Base-by-base conservation (phyloP, 2,113 vertebrate species). In the Paramormyrops kingsleyae region DNA sequence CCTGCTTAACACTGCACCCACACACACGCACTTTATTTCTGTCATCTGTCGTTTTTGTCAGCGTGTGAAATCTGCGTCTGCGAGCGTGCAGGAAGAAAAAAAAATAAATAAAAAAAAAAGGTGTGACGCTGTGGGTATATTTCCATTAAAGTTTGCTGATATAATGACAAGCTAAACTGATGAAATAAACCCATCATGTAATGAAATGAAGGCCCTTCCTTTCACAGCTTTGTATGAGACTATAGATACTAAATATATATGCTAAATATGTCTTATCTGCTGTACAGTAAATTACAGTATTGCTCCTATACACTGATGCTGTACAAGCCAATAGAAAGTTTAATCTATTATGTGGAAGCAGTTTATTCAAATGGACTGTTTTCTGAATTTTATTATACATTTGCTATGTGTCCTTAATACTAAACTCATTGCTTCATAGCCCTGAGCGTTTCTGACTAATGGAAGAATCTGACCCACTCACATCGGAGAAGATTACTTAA, bases 41-140 rank as follows among this genome's bases (percentile, higher is more conserved):
- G 49, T 87, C 86, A 53, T 87, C 86, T 56, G 50, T 50, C 47
- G 83, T 86, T 47, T 87, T 42, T 87, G 86, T 87, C 86, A 87
- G 50, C 86, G 15, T 53, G 50, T 53, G 86, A 87, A 56, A 87
- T 56, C 86, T 27, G 27, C 50, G 24, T 53, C 27, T 53, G n/a
- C 0, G 85, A 31, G 50, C 27, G 50, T 53, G 44, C 83, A 24
- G 70, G 70, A 35, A 80, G 35, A 7, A 19, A 39, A 42, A 74
- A 42, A 31, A 62, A 66, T 10, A 66, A 19, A 44, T 19, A 12
- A 4, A 4, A 84, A 31, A 17, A 87, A 87, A 87, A 87, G 49
- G 50, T 53, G 31, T 46, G 49, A 87, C 49, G 31, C 5, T 19
- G 49, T 87, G 49, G 50, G 31, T 87, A 15, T 21, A 87, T 53